A percentile compares a stretch with the other conserved stretches of the same genome.
These are phyloP conservation scores for Aspidiotus rigidus DNA, from an alignment of 2,888 invertebrate species.

Conservation along the genomic window DNA sequence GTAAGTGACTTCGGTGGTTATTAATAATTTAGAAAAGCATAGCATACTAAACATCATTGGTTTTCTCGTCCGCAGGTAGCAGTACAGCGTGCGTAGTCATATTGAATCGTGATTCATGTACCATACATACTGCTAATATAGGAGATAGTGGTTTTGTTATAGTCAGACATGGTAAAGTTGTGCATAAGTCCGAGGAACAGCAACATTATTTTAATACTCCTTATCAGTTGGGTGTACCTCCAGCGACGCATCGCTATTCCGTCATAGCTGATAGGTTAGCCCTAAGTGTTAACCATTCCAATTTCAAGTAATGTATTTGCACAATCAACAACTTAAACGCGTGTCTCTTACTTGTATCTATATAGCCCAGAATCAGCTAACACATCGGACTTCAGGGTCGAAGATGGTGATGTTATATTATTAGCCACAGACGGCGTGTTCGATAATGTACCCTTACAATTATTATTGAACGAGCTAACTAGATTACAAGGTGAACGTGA, in stretches of 20 bases:
- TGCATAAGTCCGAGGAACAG: conserved; percentile 90
- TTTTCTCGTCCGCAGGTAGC: conserved; percentile 59
- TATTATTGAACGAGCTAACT: conserved; percentile 75
- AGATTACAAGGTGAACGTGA: conserved; percentile 63
- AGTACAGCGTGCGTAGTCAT: conserved; percentile 96
- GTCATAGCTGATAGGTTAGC: conserved; percentile 78
- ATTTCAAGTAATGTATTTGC: no score
- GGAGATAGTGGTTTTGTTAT: conserved; percentile 98
- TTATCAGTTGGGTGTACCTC: conserved; percentile 89
- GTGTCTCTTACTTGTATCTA: conserved; percentile 35
- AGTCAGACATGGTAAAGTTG: conserved; percentile 72
- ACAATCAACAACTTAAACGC: no score
- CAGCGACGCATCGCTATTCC: conserved; percentile 75
- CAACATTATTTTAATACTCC: conserved; percentile 99
- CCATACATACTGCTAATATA: conserved; percentile 90
- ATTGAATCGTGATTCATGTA: conserved; percentile 77
- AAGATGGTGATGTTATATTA: conserved; percentile 87
- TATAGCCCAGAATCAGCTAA: conserved; percentile 82
- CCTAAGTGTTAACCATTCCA: not conserved
- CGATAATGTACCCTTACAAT: conserved; percentile 89
- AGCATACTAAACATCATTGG: not conserved
- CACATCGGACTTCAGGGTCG: conserved; percentile 74
- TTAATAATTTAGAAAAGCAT: not conserved
- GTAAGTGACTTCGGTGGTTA: conserved; percentile 46
- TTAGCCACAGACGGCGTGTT: conserved; percentile 97